phyloP scores from a whole-genome alignment of 2,113 vertebrate species.

The Athene noctua region DNA sequence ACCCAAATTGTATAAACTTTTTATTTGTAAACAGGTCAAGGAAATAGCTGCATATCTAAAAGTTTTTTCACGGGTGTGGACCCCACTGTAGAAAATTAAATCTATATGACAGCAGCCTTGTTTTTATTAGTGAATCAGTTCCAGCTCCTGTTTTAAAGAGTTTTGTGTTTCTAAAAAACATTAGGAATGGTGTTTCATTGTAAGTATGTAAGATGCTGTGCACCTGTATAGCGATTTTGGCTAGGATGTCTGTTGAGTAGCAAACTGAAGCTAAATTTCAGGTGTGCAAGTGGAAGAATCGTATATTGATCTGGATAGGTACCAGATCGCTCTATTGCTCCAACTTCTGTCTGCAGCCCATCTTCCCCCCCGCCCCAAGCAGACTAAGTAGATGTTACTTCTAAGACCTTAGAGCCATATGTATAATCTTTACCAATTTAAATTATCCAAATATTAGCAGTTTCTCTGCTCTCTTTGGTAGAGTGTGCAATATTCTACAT shows the following conservation, averaged over 20 bases:
- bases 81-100: background rate
- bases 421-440: background rate
- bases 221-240: background rate
- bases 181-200: background rate
- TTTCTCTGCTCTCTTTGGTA: background rate
- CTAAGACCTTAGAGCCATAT: background rate
- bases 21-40: background rate
- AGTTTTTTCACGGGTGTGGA: background rate
- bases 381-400: background rate
- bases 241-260: background rate
- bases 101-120: background rate
- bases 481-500: background rate
- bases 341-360: background rate
- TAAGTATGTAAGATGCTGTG: background rate
- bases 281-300: accelerated
- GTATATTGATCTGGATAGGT: background rate
- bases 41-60: background rate
- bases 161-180: background rate
- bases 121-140: background rate
- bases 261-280: background rate
- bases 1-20: background rate
- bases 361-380: background rate
- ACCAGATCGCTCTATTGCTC: background rate
- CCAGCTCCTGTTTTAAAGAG: background rate
- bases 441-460: background rate